phyloP scores from a whole-genome alignment of 2,888 invertebrate genomes.

The Mythimna ferrago region DNA sequence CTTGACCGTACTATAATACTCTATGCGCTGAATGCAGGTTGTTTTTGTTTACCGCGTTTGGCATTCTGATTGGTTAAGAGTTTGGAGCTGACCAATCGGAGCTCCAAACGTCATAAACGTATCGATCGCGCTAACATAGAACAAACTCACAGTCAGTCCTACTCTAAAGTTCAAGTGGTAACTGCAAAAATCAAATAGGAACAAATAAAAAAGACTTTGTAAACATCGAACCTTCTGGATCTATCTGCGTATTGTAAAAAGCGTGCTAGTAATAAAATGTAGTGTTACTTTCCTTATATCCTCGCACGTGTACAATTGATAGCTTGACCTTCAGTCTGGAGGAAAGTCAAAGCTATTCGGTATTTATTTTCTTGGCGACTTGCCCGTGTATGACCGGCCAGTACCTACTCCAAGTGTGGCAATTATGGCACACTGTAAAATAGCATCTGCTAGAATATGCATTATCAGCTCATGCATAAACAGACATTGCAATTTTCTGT shows the following conservation, averaged over 20 bases:
- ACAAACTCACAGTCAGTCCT: no score
- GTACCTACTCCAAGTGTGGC: not conserved
- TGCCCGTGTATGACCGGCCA: not conserved
- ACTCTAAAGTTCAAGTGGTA: no score
- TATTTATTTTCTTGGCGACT: slow-evolving; percentile 33
- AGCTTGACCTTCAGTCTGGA: slow-evolving; percentile 37
- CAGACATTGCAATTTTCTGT: not conserved
- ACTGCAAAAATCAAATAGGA: no score
- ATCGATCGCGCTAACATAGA: no score
- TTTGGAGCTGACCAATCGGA: no score
- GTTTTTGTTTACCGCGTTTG: not conserved
- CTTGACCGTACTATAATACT: no score
- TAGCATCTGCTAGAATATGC: not conserved
- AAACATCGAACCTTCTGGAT: slow-evolving; percentile 21
- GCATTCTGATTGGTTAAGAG: no score
- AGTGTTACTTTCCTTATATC: slow-evolving; percentile 42
- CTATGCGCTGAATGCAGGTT: no score
- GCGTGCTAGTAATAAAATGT: slow-evolving; percentile 46
- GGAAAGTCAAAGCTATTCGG: slow-evolving; percentile 15
- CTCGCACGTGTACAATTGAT: slow-evolving; percentile 57
- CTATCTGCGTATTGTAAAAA: slow-evolving; percentile 3
- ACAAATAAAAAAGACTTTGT: not conserved
- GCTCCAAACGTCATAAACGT: no score
- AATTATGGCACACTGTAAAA: not conserved
- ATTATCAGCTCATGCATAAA: no score